Evolutionary conservation across 2,797 vertebrate genomes (phyloP), one percentile per base, ranked within the genome.

Genomic region (Acipenser oxyrinchus): DNA sequence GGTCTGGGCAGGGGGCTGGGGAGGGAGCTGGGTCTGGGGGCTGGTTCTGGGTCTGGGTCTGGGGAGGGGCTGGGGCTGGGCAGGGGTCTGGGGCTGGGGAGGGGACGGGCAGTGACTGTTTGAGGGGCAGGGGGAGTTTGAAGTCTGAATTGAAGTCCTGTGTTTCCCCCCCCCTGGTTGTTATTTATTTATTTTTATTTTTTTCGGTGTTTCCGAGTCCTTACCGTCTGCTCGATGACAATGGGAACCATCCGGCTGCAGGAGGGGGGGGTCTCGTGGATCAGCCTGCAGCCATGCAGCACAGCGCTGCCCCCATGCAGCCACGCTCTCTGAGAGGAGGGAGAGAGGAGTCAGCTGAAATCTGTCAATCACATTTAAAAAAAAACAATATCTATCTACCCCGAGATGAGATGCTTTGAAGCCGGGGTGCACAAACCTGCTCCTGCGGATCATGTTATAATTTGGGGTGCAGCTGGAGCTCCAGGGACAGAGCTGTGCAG

Each of bases 191-290:
- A n/a, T n/a, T n/a, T n/a, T n/a, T n/a, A n/a, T 3, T 37, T 37
- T 37, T 37, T 4, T 37, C 4, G 2, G 23, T 37, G 23, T 37
- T 37, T 3, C 23, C 2, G 2, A 37, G 23, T n/a, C 65, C 84
- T 87, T 81, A 95, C 94, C 70, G 94, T 96, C 78, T 96, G 94
- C 72, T 96, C 94, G 69, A 96, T 92, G 0, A 95, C 94, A 7
- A 95, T 96, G 2, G 94, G 94, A 66, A 96, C 89, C 8, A 96
- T 91, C 2, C 93, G 93, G 72, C 78, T 83, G 66, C 81, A 80
- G 77, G 84, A 87, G 51, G 73, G 63, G 0, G 87, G 73, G 53
- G 87, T 89, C 48, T 75, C 79, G 64, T 94, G 93, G 52, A 96
- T 62, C 11, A 72, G 75, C 18, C 88, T 82, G 74, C 62, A 72